Evolutionary conservation across 2,888 invertebrate genomes (phyloP).

Genomic region (Erebia ligea): DNA sequence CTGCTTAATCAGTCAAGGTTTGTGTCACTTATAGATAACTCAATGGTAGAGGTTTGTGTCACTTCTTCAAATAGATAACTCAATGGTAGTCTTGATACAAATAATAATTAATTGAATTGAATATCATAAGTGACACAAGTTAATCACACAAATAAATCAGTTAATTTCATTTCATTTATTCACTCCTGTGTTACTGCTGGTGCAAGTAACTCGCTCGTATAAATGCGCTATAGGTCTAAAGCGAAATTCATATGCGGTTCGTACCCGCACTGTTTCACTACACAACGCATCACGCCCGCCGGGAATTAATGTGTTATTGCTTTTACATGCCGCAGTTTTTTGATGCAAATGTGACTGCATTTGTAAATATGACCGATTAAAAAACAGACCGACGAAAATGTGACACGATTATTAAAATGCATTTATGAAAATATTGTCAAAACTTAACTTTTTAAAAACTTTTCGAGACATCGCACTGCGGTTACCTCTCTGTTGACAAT

Average conservation of each 20-base stretch:
- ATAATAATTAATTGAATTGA: too few relatives aligned
- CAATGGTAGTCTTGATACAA: too few relatives aligned
- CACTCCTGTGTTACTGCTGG: background rate
- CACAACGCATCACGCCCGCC: conserved; percentile 51
- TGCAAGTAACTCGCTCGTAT: conserved; percentile 31
- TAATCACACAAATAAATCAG: too few relatives aligned
- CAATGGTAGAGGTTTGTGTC: too few relatives aligned
- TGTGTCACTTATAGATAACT: too few relatives aligned
- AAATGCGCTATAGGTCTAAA: conserved; percentile 51
- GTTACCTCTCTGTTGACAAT: too few relatives aligned
- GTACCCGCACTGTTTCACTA: conserved; percentile 56
- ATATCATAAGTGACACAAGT: too few relatives aligned
- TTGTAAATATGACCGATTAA: conserved; percentile 26
- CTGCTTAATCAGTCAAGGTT: too few relatives aligned
- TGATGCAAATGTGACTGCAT: conserved; percentile 29
- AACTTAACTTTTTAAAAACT: too few relatives aligned
- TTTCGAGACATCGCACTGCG: too few relatives aligned
- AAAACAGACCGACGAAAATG: conserved; percentile 1
- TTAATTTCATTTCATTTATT: background rate
- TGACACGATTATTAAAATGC: background rate
- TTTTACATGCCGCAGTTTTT: conserved; percentile 39
- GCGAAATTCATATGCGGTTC: conserved; percentile 60
- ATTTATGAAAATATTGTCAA: background rate
- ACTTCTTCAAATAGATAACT: too few relatives aligned
- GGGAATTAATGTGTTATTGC: conserved; percentile 46